These are phyloP conservation scores for Stegastes partitus DNA, from an alignment of 2,113 vertebrate species.

Conservation along the genomic window DNA sequence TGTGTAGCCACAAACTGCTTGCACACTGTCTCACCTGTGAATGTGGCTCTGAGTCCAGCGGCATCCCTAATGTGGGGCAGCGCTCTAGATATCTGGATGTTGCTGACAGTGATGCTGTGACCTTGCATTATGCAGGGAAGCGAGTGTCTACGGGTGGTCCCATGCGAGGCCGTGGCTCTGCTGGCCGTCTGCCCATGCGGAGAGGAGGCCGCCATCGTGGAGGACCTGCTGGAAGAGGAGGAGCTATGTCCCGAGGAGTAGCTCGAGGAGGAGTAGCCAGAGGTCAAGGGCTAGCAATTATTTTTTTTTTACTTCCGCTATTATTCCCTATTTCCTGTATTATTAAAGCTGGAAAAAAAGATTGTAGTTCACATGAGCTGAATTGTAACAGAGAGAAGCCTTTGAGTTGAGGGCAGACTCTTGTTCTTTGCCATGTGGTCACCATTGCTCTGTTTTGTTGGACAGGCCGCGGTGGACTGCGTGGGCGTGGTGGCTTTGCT, in stretches of 20 bases:
- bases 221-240: slow-evolving; percentile 88
- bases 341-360: neutral
- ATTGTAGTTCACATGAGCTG: too few relatives aligned
- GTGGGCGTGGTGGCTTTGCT: slow-evolving; percentile 89
- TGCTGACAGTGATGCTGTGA: neutral
- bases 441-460: neutral
- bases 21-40: neutral
- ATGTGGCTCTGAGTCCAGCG: neutral
- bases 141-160: slow-evolving; percentile 78
- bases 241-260: slow-evolving; percentile 86
- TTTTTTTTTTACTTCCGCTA: neutral
- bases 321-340: neutral
- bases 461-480: slow-evolving; percentile 90
- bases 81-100: too few relatives aligned
- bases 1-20: slow-evolving; percentile 56
- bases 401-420: too few relatives aligned
- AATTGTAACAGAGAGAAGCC: too few relatives aligned
- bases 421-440: too few relatives aligned
- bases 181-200: slow-evolving; percentile 89
- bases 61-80: neutral
- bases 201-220: slow-evolving; percentile 86
- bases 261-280: slow-evolving; percentile 82
- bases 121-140: slow-evolving; percentile 58
- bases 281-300: slow-evolving; percentile 28
- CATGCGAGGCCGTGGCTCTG: slow-evolving; percentile 89